Evolutionary conservation across 2,113 vertebrate species (phyloP).

Genomic region (Tragelaphus strepsiceros): DNA sequence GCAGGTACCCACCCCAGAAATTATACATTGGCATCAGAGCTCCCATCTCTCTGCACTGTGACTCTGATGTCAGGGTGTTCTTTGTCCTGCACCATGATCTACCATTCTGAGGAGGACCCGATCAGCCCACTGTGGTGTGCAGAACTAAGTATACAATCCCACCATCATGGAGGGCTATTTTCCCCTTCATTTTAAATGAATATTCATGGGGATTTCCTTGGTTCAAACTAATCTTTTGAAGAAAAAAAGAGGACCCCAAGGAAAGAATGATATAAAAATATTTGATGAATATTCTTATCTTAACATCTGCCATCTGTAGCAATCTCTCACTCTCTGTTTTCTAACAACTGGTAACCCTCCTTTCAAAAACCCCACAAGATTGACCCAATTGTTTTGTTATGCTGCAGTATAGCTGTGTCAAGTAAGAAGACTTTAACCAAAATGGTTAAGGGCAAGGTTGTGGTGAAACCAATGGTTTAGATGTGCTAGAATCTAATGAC

Average conservation of each 20-base stretch:
- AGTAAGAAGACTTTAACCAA: not conserved
- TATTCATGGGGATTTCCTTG: not conserved
- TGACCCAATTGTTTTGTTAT: not conserved
- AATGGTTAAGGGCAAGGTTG: not conserved
- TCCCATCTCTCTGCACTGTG: not conserved
- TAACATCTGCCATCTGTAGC: not conserved
- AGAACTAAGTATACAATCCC: not conserved
- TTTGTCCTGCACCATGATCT: not conserved
- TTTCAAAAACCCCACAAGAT: not conserved
- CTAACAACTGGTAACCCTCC: not conserved
- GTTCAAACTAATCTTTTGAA: not conserved
- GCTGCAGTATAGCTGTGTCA: not conserved
- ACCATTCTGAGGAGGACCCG: not conserved
- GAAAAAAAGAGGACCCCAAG: not conserved
- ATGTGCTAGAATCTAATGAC: not conserved
- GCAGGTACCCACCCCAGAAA: not conserved
- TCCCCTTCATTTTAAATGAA: not conserved
- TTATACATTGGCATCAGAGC: accelerated
- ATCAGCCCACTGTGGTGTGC: not conserved
- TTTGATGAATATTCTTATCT: not conserved
- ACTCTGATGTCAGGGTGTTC: accelerated
- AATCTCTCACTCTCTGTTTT: not conserved
- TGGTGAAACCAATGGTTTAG: not conserved
- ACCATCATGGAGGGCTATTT: not conserved
- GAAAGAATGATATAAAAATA: not conserved